A percentile compares a stretch with the other conserved stretches of the same genome.
Evolutionary conservation across 2,888 invertebrate genomes (phyloP).

Genomic region (Antheraea assamensis): DNA sequence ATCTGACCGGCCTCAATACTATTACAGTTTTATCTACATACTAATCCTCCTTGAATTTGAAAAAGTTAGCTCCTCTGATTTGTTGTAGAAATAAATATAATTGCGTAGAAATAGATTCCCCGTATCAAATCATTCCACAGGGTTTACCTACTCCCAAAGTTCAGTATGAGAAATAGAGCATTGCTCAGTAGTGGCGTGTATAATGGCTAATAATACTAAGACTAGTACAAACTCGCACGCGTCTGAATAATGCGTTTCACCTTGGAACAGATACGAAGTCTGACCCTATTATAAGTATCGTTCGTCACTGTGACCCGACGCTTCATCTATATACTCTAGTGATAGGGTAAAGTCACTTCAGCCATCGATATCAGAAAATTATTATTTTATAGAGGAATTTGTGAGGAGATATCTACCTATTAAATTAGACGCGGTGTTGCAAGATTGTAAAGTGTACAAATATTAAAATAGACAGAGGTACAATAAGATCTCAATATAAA

Average conservation of each 20-base stretch:
- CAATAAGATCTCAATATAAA: too few relatives aligned
- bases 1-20: too few relatives aligned
- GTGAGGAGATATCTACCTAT: too few relatives aligned
- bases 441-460: neutral
- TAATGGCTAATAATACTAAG: neutral
- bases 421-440: too few relatives aligned
- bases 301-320: constrained; percentile 7
- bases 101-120: too few relatives aligned
- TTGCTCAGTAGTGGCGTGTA: neutral
- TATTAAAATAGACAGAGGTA: neutral
- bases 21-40: too few relatives aligned
- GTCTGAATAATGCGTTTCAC: neutral
- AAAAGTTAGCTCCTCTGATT: too few relatives aligned
- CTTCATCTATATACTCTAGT: neutral
- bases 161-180: neutral
- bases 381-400: neutral
- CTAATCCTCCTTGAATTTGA: too few relatives aligned
- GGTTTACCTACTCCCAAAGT: too few relatives aligned
- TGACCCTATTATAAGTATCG: constrained; percentile 6
- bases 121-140: too few relatives aligned
- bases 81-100: too few relatives aligned
- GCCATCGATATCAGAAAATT: neutral
- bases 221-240: neutral
- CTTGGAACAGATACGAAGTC: constrained; percentile 11
- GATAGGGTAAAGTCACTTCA: neutral